Evolutionary conservation across 2,888 invertebrate genomes (phyloP).

Genomic region (Mayetiola destructor): DNA sequence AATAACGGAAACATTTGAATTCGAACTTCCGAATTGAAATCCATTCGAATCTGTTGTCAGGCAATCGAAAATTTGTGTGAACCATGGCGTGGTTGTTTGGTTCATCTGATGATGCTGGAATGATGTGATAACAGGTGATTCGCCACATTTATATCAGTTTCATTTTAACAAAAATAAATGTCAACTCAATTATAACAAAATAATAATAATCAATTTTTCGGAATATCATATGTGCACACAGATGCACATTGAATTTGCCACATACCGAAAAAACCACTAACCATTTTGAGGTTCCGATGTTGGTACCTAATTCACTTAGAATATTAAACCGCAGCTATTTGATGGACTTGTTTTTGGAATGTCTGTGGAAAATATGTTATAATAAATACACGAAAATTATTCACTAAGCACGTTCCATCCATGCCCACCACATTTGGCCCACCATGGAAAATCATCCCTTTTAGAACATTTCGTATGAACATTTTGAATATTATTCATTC

Average conservation of each 20-base stretch:
- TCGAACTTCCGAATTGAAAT: background rate
- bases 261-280: constrained; percentile 10
- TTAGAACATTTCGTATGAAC: too few relatives aligned
- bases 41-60: background rate
- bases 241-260: background rate
- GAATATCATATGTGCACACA: constrained; percentile 5
- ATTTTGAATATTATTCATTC: too few relatives aligned
- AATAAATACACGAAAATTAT: too few relatives aligned
- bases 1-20: background rate
- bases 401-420: too few relatives aligned
- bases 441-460: too few relatives aligned
- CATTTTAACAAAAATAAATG: background rate
- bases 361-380: too few relatives aligned
- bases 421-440: too few relatives aligned
- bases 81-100: too few relatives aligned
- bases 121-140: too few relatives aligned
- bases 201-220: too few relatives aligned
- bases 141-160: background rate
- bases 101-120: too few relatives aligned
- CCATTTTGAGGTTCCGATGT: constrained; percentile 9
- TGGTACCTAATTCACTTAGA: constrained; percentile 12
- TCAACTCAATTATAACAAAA: constrained; percentile 9
- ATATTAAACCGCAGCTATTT: constrained; percentile 8
- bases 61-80: background rate
- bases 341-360: too few relatives aligned